Evolutionary conservation across 2,888 invertebrate genomes (phyloP).

Genomic region (Polietes domitor): DNA sequence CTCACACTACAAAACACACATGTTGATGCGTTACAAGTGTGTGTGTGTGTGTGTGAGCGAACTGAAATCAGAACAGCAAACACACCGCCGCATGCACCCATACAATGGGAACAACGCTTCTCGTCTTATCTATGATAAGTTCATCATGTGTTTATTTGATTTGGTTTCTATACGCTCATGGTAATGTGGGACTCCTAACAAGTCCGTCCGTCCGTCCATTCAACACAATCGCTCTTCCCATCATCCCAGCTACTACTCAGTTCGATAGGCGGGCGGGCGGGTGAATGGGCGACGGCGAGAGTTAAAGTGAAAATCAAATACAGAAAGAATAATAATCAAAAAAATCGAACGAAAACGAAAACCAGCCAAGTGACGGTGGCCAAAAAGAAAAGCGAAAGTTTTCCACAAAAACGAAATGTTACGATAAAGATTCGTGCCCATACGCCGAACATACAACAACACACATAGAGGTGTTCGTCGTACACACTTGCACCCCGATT

Average conservation of each 20-base stretch:
- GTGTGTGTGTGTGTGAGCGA: not conserved
- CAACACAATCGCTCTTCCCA: not conserved
- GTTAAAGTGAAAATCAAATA: not conserved
- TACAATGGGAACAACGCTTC: not conserved
- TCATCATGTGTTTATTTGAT: not conserved
- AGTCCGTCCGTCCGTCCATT: not conserved
- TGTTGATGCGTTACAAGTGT: slow-evolving; percentile 2
- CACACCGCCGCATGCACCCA: not conserved
- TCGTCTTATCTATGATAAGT: slow-evolving; percentile 6
- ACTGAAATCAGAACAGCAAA: slow-evolving; percentile 23
- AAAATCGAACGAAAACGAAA: slow-evolving; percentile 13
- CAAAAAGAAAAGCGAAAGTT: slow-evolving; percentile 59
- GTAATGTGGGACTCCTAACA: not conserved
- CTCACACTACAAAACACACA: slow-evolving; percentile 20
- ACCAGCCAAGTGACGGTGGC: not conserved
- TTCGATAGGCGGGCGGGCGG: no score
- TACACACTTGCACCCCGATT: slow-evolving; percentile 20
- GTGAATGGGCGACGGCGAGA: not conserved
- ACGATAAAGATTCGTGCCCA: not conserved
- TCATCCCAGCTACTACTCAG: not conserved
- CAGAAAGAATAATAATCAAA: not conserved
- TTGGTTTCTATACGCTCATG: no score
- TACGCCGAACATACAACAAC: no score
- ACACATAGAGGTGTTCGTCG: no score
- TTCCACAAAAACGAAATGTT: slow-evolving; percentile 23